These are phyloP conservation scores for Cephus pulcher DNA, from an alignment of 2,888 invertebrate genomes.

Conservation along the genomic window DNA sequence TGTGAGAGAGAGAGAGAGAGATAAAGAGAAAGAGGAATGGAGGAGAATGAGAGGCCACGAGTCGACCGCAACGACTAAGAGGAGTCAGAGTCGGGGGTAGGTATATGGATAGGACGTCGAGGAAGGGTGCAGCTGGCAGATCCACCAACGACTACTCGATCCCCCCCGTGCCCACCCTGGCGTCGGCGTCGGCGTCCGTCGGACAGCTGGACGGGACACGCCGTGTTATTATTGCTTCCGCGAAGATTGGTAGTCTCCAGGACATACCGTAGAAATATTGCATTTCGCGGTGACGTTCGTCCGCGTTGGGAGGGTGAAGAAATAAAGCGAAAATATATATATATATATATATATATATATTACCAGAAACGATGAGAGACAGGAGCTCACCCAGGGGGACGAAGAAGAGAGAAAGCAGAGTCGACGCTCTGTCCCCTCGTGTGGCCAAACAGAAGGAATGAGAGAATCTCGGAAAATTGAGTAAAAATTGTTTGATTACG, in stretches of 20 bases:
- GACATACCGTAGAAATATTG: constrained; percentile 57
- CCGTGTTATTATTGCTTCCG: constrained; percentile 60
- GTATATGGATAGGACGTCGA: neutral
- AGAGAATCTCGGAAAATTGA: neutral
- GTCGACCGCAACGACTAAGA: constrained; percentile 25
- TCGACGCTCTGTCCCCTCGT: neutral
- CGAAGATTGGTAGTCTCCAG: constrained; percentile 59
- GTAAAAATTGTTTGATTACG: neutral
- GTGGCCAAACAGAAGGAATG: neutral
- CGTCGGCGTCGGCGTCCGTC: constrained; percentile 17
- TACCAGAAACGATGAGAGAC: constrained; percentile 42
- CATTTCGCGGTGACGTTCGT: constrained; percentile 46
- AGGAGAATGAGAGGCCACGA: constrained; percentile 20
- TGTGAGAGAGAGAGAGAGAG: constrained; percentile 8
- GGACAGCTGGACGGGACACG: constrained; percentile 56
- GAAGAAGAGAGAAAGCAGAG: constrained; percentile 4
- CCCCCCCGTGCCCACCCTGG: neutral
- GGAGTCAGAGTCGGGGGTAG: constrained; percentile 5
- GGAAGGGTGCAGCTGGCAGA: neutral
- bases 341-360: constrained; percentile 22
- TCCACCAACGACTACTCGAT: neutral
- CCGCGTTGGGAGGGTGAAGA: constrained; percentile 12
- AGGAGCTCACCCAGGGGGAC: constrained; percentile 18
- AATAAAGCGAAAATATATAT: neutral
- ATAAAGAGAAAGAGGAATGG: constrained; percentile 4